A percentile compares a stretch with the other conserved stretches of the same genome.
Conservation (phyloP, 1,140 invertebrate genomes). For the Drosophila watanabei region DNA sequence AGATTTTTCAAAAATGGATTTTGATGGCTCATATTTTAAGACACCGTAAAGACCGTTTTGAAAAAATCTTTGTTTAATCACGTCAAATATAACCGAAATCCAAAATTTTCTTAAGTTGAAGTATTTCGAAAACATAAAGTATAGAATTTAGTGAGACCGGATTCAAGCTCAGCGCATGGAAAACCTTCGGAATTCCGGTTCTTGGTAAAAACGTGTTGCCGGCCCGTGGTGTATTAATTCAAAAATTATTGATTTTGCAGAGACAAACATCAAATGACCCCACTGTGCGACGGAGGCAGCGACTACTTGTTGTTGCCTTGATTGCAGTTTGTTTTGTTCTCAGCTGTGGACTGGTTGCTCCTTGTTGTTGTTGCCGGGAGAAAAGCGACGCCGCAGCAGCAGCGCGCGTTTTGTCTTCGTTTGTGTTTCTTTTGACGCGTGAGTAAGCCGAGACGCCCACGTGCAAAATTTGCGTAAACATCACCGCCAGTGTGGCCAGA, state of each 20-base stretch:
- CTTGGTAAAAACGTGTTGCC: too few relatives aligned
- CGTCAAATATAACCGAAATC: too few relatives aligned
- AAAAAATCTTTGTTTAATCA: too few relatives aligned
- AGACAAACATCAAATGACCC: neutral
- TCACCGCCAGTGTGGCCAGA: conserved; percentile 57
- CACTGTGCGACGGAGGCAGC: conserved; percentile 24
- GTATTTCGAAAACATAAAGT: too few relatives aligned
- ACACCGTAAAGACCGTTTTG: too few relatives aligned
- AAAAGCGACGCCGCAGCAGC: conserved; percentile 64
- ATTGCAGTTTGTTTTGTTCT: conserved; percentile 82
- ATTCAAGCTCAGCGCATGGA: too few relatives aligned
- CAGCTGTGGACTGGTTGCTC: conserved; percentile 76
- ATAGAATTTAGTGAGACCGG: too few relatives aligned
- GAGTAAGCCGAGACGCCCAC: conserved; percentile 80
- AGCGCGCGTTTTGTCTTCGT: conserved; percentile 77
- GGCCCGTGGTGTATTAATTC: too few relatives aligned
- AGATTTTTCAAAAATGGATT: too few relatives aligned
- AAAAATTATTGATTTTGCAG: neutral
- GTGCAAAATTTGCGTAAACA: conserved; percentile 80
- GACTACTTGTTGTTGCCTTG: conserved; percentile 48
- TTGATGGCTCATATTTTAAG: too few relatives aligned
- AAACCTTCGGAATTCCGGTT: too few relatives aligned
- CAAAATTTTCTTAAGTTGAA: too few relatives aligned
- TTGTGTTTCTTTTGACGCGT: conserved; percentile 82
- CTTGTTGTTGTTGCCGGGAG: conserved; percentile 43